Conservation (phyloP, 2,797 vertebrate genomes). For the Monodelphis domestica region DNA sequence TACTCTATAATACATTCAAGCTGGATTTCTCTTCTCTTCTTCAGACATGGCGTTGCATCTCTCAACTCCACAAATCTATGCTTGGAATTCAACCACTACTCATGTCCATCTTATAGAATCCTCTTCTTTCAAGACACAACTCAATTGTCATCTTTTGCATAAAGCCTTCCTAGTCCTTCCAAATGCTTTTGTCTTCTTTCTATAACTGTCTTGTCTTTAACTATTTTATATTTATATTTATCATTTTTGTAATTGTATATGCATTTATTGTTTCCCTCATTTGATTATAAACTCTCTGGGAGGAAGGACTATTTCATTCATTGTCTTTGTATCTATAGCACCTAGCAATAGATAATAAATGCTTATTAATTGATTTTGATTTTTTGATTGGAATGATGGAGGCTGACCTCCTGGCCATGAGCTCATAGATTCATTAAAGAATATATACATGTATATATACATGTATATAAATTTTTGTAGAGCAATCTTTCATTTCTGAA, state of each 20-base stretch:
- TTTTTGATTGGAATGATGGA: background rate
- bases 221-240: background rate
- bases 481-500: background rate
- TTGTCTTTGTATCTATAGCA: background rate
- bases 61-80: background rate
- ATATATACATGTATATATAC: background rate
- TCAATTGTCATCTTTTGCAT: background rate
- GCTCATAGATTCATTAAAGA: background rate
- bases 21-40: background rate
- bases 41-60: background rate
- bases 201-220: background rate
- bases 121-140: background rate
- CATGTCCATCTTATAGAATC: background rate
- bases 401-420: background rate
- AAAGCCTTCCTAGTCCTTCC: background rate
- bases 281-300: background rate
- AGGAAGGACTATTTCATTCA: background rate
- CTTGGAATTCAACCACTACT: background rate
- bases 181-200: background rate
- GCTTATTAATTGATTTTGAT: background rate
- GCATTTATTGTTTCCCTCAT: background rate
- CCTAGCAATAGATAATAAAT: background rate
- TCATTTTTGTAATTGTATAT: background rate
- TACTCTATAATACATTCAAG: background rate
- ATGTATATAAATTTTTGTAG: background rate